These are phyloP conservation scores for Tribolium madens DNA, from an alignment of 1,140 invertebrate genomes.

Conservation along the genomic window DNA sequence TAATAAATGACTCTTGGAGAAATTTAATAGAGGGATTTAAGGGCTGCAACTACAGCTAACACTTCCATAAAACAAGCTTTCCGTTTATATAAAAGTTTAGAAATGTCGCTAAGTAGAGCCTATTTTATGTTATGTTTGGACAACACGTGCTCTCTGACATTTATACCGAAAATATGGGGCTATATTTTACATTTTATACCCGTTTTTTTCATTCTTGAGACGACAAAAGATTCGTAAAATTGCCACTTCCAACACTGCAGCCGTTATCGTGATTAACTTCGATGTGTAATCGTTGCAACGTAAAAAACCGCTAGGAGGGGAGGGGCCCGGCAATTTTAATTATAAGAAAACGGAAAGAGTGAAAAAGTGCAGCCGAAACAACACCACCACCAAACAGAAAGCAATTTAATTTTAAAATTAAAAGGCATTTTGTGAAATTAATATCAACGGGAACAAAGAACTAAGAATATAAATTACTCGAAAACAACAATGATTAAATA, in stretches of 20 bases:
- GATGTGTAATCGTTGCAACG: slow-evolving; percentile 2
- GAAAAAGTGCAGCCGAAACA: slow-evolving; percentile 7
- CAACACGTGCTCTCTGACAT: slow-evolving; percentile 60
- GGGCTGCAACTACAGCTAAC: neutral
- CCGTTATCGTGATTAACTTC: slow-evolving; percentile 22
- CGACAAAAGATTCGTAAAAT: slow-evolving; percentile 39
- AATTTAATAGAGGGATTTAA: slow-evolving; percentile 1
- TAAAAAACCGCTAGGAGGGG: neutral
- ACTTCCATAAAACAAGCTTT: slow-evolving; percentile 43
- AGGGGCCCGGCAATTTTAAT: slow-evolving; percentile 11
- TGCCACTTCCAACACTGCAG: slow-evolving; percentile 8
- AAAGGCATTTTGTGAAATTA: slow-evolving; percentile 49
- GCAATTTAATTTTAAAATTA: slow-evolving; percentile 49
- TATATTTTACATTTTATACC: slow-evolving; percentile 59
- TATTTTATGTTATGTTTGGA: slow-evolving; percentile 62
- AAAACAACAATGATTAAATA: slow-evolving; percentile 60
- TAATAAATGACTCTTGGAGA: neutral
- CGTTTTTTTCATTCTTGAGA: slow-evolving; percentile 42
- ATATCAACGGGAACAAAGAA: slow-evolving; percentile 49
- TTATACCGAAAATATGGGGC: slow-evolving; percentile 59
- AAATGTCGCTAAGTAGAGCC: slow-evolving; percentile 60
- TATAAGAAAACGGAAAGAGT: neutral
- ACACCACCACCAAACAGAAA: slow-evolving; percentile 22
- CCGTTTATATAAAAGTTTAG: slow-evolving; percentile 47
- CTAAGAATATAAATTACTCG: slow-evolving; percentile 45